Evolutionary conservation across 2,113 vertebrate species (phyloP).

Genomic region (Phrynocephalus versicolor): DNA sequence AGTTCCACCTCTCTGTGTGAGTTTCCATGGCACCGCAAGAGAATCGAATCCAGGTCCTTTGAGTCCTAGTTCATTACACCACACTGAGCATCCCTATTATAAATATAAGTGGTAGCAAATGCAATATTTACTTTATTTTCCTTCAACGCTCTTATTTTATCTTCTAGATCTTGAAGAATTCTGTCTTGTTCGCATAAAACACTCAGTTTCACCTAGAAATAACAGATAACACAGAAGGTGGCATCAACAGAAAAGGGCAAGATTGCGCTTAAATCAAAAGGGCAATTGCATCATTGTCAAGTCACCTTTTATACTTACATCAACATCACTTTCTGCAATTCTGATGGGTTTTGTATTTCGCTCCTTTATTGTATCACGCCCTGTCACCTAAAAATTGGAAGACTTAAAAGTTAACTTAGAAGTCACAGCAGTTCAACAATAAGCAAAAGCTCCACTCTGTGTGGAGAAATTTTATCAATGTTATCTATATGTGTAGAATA

Average conservation of each 20-base stretch:
- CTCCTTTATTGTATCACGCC: slow-evolving; percentile 86
- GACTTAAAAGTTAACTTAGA: slow-evolving; percentile 33
- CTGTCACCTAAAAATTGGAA: slow-evolving; percentile 82
- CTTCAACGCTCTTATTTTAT: slow-evolving; percentile 90
- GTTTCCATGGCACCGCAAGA: no score
- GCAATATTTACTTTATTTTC: slow-evolving; percentile 89
- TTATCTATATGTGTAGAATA: accelerated
- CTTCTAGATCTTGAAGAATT: slow-evolving; percentile 93
- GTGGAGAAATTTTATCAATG: slow-evolving; percentile 13
- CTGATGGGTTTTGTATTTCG: slow-evolving; percentile 87
- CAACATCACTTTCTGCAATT: slow-evolving; percentile 94
- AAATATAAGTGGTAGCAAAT: background rate
- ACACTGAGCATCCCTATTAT: background rate
- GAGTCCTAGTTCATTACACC: no score
- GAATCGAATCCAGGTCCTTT: no score
- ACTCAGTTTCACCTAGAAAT: slow-evolving; percentile 90
- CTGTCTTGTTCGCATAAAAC: slow-evolving; percentile 96
- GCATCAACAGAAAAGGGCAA: background rate
- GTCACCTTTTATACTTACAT: slow-evolving; percentile 81
- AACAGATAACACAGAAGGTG: background rate
- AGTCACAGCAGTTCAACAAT: background rate
- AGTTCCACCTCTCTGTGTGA: no score
- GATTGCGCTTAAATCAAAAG: background rate
- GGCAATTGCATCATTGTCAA: background rate
- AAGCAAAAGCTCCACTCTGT: background rate